Evolutionary conservation across 1,140 invertebrate genomes (phyloP), one percentile per base, ranked within the genome.

Genomic region (Drosophila santomea): DNA sequence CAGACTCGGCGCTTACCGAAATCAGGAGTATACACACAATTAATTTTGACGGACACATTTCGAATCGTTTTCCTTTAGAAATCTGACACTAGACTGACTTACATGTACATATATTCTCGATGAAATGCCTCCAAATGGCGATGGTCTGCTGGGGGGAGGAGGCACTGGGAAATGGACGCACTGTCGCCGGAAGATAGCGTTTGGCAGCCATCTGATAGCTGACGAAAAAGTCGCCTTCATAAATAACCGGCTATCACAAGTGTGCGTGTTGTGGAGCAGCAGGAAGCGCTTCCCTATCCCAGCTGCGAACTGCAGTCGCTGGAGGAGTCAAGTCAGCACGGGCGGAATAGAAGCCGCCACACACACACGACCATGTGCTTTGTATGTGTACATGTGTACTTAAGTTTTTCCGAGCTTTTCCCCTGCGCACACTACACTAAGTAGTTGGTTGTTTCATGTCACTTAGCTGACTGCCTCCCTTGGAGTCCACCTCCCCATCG

Each of bases 181-280:
- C 23, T 66, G 76, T 45, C 41, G 36, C 25, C 12, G 50, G 36
- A 55, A 41, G 67, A 51, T 43, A 60, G 75, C 47, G 41, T 43
- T 69, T 66, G 55, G 52, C 54, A 81, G 55, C 56, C 54, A 81
- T 77, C 78, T 55, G 78, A 81, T 81, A 81, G 54, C 56, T 77
- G 62, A 81, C 77, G 79, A 81, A 73, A 81, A 81, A 81, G 28
- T 57, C 61, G 14, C 67, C 48, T 50, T 44, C 73, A 81, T 81
- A 81, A 81, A 81, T 81, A 81, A 81, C 77, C 45, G 44, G 56
- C 47, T 61, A 52, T 51, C 64, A 57, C 55, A 47, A 57, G n/a
- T 45, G 51, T 50, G 28, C 35, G 50, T 51, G 35, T 32, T 67
- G 61, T 39, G 11, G 3, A 58, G 64, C 66, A 58, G 50, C 64